A percentile compares a stretch with the other conserved stretches of the same genome.
These are phyloP conservation scores for Phyllostomus discolor DNA, from an alignment of 2,113 vertebrate species.

Conservation along the genomic window DNA sequence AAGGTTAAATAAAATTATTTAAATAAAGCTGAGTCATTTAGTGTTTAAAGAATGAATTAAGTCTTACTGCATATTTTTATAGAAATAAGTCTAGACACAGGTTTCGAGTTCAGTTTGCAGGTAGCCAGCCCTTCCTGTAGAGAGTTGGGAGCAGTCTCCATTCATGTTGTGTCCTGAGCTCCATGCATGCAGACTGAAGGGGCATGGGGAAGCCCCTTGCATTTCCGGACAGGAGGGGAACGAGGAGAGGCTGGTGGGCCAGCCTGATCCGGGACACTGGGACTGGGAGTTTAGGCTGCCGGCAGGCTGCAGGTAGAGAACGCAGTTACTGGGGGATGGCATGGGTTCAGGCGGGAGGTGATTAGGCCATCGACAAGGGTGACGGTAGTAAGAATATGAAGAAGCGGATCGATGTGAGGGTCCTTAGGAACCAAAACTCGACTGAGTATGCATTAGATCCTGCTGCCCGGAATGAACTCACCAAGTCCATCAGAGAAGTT, in stretches of 20 bases:
- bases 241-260: neutral
- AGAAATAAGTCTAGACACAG: neutral
- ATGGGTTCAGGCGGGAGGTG: neutral
- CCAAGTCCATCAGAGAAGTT: neutral
- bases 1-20: neutral
- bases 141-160: neutral
- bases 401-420: neutral
- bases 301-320: neutral
- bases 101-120: neutral
- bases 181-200: neutral
- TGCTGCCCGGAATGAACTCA: neutral
- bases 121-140: neutral
- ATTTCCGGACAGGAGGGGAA: neutral
- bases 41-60: neutral
- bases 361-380: neutral
- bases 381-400: constrained; percentile 1
- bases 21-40: neutral
- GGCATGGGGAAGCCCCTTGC: neutral
- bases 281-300: constrained; percentile 10
- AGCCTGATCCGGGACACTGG: constrained; percentile 11
- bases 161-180: neutral
- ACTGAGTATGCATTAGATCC: neutral
- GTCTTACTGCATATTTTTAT: neutral
- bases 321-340: neutral
- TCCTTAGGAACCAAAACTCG: neutral